Evolutionary conservation across 2,888 invertebrate species (phyloP), one percentile per base, ranked within the genome.

Genomic region (Sicus ferrugineus): DNA sequence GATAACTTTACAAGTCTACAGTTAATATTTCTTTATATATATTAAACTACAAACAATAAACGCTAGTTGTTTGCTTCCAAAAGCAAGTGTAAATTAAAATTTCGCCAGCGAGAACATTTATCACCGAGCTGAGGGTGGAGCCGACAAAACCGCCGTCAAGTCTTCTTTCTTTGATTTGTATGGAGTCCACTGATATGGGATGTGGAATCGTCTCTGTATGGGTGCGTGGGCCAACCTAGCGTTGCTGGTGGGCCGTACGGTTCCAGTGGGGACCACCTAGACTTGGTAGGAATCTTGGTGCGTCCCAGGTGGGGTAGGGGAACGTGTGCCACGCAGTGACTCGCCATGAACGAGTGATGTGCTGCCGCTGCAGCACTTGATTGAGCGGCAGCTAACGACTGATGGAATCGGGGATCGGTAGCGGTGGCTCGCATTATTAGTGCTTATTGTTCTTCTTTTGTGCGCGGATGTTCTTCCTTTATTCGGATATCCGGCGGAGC

Each of bases 221-320:
- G 90, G 83, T 92, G 91, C 71, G 85, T 80, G 28, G 81, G 76
- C 89, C 89, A 89, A 21, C 82, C 80, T 34, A 85, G 84, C 11
- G 89, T 88, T 1, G 88, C 88, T 76, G 89, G 88, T 59, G 89
- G 87, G 62, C 88, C 88, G 68, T 89, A 88, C 76, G 90, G 90
- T 26, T 89, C 86, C 76, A 90, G 86, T 70, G 88, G 87, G 84
- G 83, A 11, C 84, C 84, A 2, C 84, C 85, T n/a, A 81, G 83
- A 65, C 85, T 78, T 42, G 87, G 75, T 3, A n/a, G 88, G 85
- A 11, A 88, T 87, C 75, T 89, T 84, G 50, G 86, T 84, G 66
- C 89, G 86, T 2, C 88, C 84, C 16, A 88, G 81, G 73, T 88
- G 87, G 6, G 87, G 85, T 14, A 87, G 85, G 75, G 88, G 84